Base-by-base conservation (phyloP, 2,888 invertebrate species). In the Itoplectis maculator region DNA sequence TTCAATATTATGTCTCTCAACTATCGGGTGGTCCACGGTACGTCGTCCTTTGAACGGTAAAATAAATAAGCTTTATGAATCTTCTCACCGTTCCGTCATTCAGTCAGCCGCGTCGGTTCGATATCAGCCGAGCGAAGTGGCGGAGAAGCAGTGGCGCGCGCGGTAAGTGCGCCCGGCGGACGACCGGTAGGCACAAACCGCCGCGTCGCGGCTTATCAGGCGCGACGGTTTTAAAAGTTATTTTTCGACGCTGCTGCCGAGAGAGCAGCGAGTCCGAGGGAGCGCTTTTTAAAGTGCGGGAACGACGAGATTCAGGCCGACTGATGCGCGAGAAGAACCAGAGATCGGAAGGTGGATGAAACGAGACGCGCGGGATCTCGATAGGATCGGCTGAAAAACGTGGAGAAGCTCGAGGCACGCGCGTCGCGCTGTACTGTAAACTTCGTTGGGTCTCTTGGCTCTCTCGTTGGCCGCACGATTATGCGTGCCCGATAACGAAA, bases 401-500 rank as follows among this genome's bases (percentile, higher is more conserved):
- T 15, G 29, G 59, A 51, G 35, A 29, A 45, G 29, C n/a, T n/a
- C n/a, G n/a, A n/a, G 8, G 42, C 23, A 59, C 9, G 35, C 7
- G 29, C 45, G 47, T n/a, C n/a, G n/a, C n/a, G n/a, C 42, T 51
- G 65, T 49, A 47, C 47, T 51, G 59, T 59, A 40, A 37, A 42
- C 40, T 74, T 81, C 63, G 37, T 54, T 15, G 68, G 69, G 73
- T 73, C 29, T 61, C 49, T 42, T 18, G 54, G 18, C 6, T 68
- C 49, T 49, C 37, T 51, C 37, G 69, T 35, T 69, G 37, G 51
- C 13, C 29, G 42, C 59, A 5, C 29, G 73, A 78, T 78, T 78
- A 78, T 73, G 63, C 45, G 74, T 74, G 66, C 42, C 75, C 70
- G 82, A 82, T 82, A 82, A 82, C 82, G 63, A 75, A 37, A 76